phyloP scores from a whole-genome alignment of 2,797 vertebrate species.

The Lacerta agilis region DNA sequence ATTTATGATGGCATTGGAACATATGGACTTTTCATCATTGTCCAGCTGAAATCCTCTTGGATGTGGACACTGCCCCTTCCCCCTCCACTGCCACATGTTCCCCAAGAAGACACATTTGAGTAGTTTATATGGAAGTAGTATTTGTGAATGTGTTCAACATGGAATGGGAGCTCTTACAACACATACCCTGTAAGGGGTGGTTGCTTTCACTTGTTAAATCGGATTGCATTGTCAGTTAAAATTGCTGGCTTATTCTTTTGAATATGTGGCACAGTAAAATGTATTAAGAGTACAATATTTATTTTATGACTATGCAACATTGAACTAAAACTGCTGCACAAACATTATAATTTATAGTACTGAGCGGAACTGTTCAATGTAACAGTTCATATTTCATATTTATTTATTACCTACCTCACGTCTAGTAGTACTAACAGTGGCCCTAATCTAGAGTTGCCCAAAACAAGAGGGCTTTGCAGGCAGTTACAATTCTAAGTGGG shows the following conservation, averaged over 20 bases:
- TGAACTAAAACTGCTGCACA: neutral
- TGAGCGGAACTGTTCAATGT: neutral
- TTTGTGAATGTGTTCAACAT: constrained; percentile 38
- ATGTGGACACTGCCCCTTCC: constrained; percentile 69
- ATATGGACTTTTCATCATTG: constrained; percentile 98
- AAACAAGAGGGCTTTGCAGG: neutral
- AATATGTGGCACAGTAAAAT: neutral
- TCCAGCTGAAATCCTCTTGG: constrained; percentile 87
- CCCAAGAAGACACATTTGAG: constrained; percentile 51
- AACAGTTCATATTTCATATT: neutral
- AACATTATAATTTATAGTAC: neutral
- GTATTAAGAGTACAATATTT: neutral
- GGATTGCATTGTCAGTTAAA: constrained; percentile 12
- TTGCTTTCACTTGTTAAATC: constrained; percentile 12
- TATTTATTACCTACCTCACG: neutral
- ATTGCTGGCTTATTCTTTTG: neutral
- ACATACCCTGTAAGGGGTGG: neutral
- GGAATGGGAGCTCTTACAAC: constrained; percentile 6
- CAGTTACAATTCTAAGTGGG: neutral
- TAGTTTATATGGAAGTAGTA: constrained; percentile 38
- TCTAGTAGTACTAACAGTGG: neutral
- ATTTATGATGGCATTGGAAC: constrained; percentile 94
- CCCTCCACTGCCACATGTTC: constrained; percentile 26
- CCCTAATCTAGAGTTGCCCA: neutral
- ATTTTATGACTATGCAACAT: neutral